phyloP scores from a whole-genome alignment of 2,113 vertebrate species.

The Phylloscopus trochilus region DNA sequence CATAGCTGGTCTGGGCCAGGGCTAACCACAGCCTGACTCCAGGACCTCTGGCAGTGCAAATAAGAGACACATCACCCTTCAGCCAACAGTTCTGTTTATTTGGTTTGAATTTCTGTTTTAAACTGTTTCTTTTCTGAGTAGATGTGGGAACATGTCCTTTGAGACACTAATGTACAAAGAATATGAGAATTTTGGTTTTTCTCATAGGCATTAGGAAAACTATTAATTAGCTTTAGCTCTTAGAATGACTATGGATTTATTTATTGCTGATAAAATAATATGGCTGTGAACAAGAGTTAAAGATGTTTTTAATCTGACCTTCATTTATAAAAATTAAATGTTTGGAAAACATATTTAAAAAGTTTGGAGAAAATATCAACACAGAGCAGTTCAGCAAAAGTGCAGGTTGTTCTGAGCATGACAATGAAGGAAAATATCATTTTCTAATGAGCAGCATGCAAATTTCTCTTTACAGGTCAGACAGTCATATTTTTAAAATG shows the following conservation, averaged over 20 bases:
- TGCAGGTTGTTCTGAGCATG: background rate
- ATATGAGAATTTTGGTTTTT: background rate
- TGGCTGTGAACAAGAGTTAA: background rate
- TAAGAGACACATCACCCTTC: background rate
- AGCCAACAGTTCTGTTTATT: conserved; percentile 15
- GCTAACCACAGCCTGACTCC: background rate
- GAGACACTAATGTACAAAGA: background rate
- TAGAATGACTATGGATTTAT: background rate
- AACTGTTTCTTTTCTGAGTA: background rate
- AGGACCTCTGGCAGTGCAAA: background rate
- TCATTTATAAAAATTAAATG: background rate
- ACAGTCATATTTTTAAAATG: background rate
- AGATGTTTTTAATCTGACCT: background rate
- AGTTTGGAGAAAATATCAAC: background rate
- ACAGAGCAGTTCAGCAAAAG: background rate
- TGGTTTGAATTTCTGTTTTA: conserved; percentile 12
- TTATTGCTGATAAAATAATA: background rate
- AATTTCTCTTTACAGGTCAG: background rate
- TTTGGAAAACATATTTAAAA: background rate
- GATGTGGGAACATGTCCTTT: background rate
- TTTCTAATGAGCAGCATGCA: background rate
- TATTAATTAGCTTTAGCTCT: background rate
- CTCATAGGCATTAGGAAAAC: background rate
- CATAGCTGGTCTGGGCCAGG: background rate
- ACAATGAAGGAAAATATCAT: background rate